These are phyloP conservation scores for Keiferia lycopersicella DNA, from an alignment of 2,888 invertebrate species.

Conservation along the genomic window DNA sequence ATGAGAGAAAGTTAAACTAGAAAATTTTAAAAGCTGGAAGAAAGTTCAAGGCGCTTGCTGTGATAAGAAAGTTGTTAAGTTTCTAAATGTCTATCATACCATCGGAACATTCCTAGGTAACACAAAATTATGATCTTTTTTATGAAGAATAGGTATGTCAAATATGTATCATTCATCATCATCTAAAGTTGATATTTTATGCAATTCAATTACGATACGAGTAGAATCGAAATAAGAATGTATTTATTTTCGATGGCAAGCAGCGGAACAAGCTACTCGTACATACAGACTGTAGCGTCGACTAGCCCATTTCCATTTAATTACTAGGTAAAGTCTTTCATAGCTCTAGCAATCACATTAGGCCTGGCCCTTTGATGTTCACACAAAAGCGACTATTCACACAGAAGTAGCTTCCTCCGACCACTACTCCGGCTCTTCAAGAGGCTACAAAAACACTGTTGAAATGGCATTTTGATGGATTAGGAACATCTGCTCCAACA, in stretches of 20 bases:
- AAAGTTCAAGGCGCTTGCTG: background rate
- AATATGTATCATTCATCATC: too few relatives aligned
- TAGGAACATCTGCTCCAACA: constrained; percentile 59
- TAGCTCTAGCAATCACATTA: background rate
- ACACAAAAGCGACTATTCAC: background rate
- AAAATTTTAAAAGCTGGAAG: background rate
- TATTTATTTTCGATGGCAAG: too few relatives aligned
- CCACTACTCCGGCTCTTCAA: background rate
- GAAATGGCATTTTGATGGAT: constrained; percentile 55
- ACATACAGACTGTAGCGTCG: too few relatives aligned
- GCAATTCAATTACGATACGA: too few relatives aligned
- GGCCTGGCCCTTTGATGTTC: background rate
- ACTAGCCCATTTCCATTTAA: background rate
- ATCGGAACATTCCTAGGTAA: too few relatives aligned
- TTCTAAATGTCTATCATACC: too few relatives aligned
- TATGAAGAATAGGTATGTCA: too few relatives aligned
- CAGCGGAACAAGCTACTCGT: too few relatives aligned
- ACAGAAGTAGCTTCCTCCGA: background rate
- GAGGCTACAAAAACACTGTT: constrained; percentile 35
- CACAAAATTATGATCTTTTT: too few relatives aligned
- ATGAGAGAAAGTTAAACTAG: background rate
- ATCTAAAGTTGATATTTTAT: too few relatives aligned
- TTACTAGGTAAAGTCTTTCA: constrained; percentile 2
- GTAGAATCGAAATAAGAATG: too few relatives aligned
- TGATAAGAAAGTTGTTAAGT: background rate